phyloP scores from a whole-genome alignment of 2,888 invertebrate genomes.

The Spicauda simplicius region DNA sequence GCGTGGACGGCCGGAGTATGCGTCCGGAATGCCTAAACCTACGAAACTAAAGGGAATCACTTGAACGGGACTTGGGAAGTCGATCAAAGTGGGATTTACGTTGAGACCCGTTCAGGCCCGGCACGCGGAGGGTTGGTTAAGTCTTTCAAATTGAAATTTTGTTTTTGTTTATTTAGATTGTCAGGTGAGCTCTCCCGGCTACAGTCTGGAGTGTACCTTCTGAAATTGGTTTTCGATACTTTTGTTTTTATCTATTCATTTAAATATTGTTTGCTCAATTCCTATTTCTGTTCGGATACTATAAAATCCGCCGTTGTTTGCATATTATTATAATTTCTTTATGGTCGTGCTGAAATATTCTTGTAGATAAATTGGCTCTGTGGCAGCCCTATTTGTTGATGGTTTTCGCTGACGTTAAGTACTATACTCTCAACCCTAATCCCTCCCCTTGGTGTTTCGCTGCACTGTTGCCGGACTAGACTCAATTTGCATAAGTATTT shows the following conservation, averaged over 20 bases:
- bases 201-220: conserved; percentile 37
- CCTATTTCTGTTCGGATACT: conserved; percentile 18
- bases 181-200: conserved; percentile 59
- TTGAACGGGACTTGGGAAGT: conserved; percentile 57
- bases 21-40: conserved; percentile 60
- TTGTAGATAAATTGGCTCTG: conserved; percentile 5
- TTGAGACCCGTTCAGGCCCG: conserved; percentile 55
- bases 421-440: conserved; percentile 46
- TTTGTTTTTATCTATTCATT: conserved; percentile 38
- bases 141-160: conserved; percentile 71
- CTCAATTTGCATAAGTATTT: conserved; percentile 64
- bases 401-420: conserved; percentile 30
- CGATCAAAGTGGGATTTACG: conserved; percentile 79
- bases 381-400: conserved; percentile 31
- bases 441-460: conserved; percentile 50
- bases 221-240: conserved; percentile 38
- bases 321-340: conserved; percentile 22
- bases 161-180: conserved; percentile 70
- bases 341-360: conserved; percentile 1
- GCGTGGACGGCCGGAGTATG: conserved; percentile 52
- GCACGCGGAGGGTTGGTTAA: conserved; percentile 54
- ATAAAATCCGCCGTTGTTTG: conserved; percentile 13
- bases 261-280: conserved; percentile 35
- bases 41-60: conserved; percentile 60
- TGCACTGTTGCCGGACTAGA: conserved; percentile 48